phyloP scores from a whole-genome alignment of 2,888 invertebrate genomes.

The Clanis bilineata region DNA sequence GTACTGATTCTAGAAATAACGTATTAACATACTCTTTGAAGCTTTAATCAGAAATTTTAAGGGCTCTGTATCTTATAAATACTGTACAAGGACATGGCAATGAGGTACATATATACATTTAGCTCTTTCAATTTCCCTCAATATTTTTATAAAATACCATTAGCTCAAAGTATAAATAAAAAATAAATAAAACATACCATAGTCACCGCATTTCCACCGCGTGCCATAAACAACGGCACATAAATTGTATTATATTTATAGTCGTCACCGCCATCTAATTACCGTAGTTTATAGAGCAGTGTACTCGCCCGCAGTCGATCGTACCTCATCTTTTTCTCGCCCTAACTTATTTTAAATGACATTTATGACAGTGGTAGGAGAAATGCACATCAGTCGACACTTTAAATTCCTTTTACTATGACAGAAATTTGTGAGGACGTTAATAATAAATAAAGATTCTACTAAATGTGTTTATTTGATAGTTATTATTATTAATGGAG shows the following conservation, averaged over 20 bases:
- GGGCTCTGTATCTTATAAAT: too few relatives aligned
- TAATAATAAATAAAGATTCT: not conserved
- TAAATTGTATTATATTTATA: conserved; percentile 13
- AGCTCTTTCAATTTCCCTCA: too few relatives aligned
- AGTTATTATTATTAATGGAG: too few relatives aligned
- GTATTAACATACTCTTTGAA: too few relatives aligned
- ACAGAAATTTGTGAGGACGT: not conserved
- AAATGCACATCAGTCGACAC: not conserved
- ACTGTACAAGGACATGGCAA: too few relatives aligned
- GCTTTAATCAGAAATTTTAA: too few relatives aligned
- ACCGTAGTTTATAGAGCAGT: conserved; percentile 3
- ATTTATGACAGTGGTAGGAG: conserved; percentile 6
- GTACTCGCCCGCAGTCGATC: not conserved
- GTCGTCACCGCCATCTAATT: not conserved
- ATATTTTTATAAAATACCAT: too few relatives aligned
- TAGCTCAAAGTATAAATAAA: not conserved
- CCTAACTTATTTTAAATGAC: not conserved
- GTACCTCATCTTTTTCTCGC: not conserved
- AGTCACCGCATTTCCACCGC: not conserved
- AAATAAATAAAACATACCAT: not conserved
- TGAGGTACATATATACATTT: too few relatives aligned
- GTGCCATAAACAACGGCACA: conserved; percentile 15
- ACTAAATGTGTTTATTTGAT: not conserved
- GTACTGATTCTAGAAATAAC: too few relatives aligned
- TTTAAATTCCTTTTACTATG: not conserved